A percentile compares a stretch with the other conserved stretches of the same genome.
Evolutionary conservation across 1,140 invertebrate species (phyloP).

Genomic region (Harpegnathos saltator): DNA sequence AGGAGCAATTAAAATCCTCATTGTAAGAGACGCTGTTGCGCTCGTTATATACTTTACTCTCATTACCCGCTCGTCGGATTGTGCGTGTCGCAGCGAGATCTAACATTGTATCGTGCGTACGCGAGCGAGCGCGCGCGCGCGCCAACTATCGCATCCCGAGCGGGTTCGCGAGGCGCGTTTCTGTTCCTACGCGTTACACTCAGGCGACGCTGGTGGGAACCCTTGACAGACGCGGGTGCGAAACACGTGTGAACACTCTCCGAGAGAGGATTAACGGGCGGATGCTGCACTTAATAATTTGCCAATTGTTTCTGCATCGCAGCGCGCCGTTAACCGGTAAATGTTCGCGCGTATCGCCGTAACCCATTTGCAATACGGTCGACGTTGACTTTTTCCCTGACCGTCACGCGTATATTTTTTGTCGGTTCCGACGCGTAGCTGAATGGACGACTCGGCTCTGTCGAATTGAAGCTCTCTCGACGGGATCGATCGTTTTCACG

Average conservation of each 20-base stretch:
- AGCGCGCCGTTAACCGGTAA: slow-evolving; percentile 9
- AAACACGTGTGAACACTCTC: slow-evolving; percentile 57
- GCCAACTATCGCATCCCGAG: not conserved
- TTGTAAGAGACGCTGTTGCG: not conserved
- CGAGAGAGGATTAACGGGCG: slow-evolving; percentile 45
- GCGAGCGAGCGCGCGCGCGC: not conserved
- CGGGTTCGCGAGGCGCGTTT: not conserved
- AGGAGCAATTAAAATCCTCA: slow-evolving; percentile 21
- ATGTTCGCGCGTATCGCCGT: not conserved
- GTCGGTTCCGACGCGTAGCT: no score
- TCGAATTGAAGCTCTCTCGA: no score
- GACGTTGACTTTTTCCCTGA: no score
- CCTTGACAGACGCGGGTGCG: slow-evolving; percentile 50
- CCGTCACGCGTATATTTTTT: no score
- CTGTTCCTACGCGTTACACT: not conserved
- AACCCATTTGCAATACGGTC: no score
- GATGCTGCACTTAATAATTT: slow-evolving; percentile 61
- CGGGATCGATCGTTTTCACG: no score
- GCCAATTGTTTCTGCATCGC: slow-evolving; percentile 50
- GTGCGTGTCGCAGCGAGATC: not conserved
- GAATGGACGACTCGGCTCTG: no score
- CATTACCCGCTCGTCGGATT: not conserved
- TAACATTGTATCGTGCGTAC: not conserved
- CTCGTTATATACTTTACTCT: not conserved
- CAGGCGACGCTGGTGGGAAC: slow-evolving; percentile 38